A percentile compares a stretch with the other conserved stretches of the same genome.
Evolutionary conservation across 2,888 invertebrate species (phyloP).

Genomic region (Meliscaeva auricollis): DNA sequence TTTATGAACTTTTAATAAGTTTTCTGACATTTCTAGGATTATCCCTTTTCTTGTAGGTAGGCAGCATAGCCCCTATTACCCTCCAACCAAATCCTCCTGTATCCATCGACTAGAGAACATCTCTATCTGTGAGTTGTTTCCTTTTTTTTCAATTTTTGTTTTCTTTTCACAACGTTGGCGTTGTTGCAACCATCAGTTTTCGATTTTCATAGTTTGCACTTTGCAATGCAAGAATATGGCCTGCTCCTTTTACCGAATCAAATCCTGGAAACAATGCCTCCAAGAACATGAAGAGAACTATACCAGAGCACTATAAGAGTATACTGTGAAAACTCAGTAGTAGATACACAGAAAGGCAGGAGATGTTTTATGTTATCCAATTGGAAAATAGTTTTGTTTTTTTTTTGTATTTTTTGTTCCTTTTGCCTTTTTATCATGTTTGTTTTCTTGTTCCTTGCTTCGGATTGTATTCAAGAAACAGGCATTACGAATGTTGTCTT

Average conservation of each 20-base stretch:
- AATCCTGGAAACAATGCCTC: slow-evolving; percentile 12
- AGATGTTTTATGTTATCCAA: slow-evolving; percentile 39
- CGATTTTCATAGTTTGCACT: slow-evolving; percentile 56
- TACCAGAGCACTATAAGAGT: neutral
- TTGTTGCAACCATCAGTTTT: slow-evolving; percentile 52
- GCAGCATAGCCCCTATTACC: neutral
- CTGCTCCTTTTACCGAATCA: neutral
- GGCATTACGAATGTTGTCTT: slow-evolving; percentile 69
- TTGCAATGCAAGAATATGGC: slow-evolving; percentile 10
- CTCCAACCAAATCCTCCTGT: neutral
- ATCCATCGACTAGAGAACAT: neutral
- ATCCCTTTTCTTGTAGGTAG: slow-evolving; percentile 64
- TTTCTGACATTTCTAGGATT: slow-evolving; percentile 75
- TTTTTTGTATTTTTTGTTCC: slow-evolving; percentile 12
- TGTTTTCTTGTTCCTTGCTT: slow-evolving; percentile 40
- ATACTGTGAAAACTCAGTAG: too few relatives aligned
- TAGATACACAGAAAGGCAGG: neutral
- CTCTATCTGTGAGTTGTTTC: neutral
- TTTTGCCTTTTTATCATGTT: slow-evolving; percentile 48
- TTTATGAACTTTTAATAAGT: slow-evolving; percentile 76
- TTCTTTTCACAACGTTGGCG: neutral
- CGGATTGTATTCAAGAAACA: slow-evolving; percentile 39
- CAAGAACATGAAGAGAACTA: neutral
- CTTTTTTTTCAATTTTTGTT: neutral
- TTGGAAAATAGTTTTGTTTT: slow-evolving; percentile 26